Evolutionary conservation across 2,888 invertebrate genomes (phyloP), one percentile per base, ranked within the genome.

Genomic region (Neoaliturus tenellus): DNA sequence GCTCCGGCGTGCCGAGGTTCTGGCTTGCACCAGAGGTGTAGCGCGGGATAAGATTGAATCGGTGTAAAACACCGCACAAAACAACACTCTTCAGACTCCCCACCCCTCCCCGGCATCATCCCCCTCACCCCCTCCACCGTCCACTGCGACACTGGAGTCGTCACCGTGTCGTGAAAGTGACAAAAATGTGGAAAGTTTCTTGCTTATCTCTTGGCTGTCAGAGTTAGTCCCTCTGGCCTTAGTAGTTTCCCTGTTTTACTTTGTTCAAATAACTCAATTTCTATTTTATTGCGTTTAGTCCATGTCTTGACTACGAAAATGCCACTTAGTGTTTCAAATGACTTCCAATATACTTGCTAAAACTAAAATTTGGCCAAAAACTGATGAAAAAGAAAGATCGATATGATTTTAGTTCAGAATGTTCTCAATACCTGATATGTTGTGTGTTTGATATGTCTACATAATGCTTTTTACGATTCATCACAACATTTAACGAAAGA

Each of bases 61-160:
- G 39, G 69, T 69, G 80, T 44, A 41, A 80, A 58, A 81, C 82
- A 84, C 55, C 23, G 67, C 28, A 69, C 69, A 69, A 69, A 69
- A 69, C 69, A 69, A 69, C 69, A 33, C 51, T 69, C 84, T 83
- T 85, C 85, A 69, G 31, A 67, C 67, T 55, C 62, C 82, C 83
- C 83, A 12, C 41, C 39, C 10, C 67, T 62, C 8, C n/a, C 67
- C 35, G 58, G 20, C 25, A 20, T 41, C 25, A 58, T 81, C 80
- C 23, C 67, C 35, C 83, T 71, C 41, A 23, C 23, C 35, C 58
- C 51, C 80, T 28, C 41, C 44, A 44, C 62, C 78, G 48, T 55
- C 58, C n/a, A 44, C 83, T 35, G 2, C 35, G 28, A 20, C 6
- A 10, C 51, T 39, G 23, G 25, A 62, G 62, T 62, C 17, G 25